phyloP scores from a whole-genome alignment of 2,113 vertebrate genomes.

The Rhea pennata region DNA sequence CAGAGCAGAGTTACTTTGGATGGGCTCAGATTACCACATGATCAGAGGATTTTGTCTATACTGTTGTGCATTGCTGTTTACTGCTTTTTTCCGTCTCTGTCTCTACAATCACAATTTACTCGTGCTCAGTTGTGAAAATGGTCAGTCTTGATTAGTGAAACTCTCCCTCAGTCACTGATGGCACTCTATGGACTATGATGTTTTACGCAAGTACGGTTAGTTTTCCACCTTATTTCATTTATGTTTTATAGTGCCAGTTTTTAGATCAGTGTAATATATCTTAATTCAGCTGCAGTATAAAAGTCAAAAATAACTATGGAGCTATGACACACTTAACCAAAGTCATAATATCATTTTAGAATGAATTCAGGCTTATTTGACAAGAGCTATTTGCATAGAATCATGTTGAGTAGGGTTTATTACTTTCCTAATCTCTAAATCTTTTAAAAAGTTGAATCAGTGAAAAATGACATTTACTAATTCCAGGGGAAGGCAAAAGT shows the following conservation, averaged over 20 bases:
- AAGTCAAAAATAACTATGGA: conserved; percentile 3
- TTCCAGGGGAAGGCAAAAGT: not conserved
- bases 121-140: not conserved
- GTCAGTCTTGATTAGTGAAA: not conserved
- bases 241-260: not conserved
- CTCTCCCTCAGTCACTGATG: not conserved
- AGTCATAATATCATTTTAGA: not conserved
- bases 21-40: not conserved
- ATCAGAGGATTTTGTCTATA: not conserved
- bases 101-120: not conserved
- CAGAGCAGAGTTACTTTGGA: not conserved
- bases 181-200: not conserved
- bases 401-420: not conserved
- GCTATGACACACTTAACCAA: not conserved
- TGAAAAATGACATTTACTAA: not conserved
- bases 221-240: not conserved
- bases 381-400: conserved; percentile 8
- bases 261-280: not conserved
- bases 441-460: not conserved
- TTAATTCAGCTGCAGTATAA: conserved; percentile 9
- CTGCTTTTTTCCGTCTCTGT: not conserved
- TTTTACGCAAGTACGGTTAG: not conserved
- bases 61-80: not conserved
- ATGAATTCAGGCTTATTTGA: conserved; percentile 9
- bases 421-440: not conserved